Conservation (phyloP, 1,140 invertebrate species). For the Drosophila pectinifera region DNA sequence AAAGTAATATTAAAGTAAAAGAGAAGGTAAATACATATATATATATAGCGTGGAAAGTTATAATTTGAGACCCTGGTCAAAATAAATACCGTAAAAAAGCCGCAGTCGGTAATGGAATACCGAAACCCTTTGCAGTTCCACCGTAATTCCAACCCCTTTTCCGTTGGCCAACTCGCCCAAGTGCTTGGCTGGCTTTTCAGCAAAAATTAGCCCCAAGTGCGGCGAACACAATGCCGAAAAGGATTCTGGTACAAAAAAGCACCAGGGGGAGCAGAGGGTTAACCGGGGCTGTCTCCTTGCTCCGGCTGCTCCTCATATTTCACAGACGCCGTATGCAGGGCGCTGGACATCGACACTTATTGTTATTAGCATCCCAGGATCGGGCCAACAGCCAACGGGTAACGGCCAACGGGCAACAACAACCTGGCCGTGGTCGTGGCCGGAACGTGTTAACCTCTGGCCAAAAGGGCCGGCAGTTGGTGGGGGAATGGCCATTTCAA, state of each 20-base stretch:
- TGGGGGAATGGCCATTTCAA: slow-evolving; percentile 65
- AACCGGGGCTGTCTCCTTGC: slow-evolving; percentile 30
- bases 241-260: background rate
- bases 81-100: background rate
- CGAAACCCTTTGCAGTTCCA: slow-evolving; percentile 25
- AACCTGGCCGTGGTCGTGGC: slow-evolving; percentile 28
- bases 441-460: slow-evolving; percentile 76
- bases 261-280: slow-evolving; percentile 29
- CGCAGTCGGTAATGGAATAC: slow-evolving; percentile 26
- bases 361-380: slow-evolving; percentile 76
- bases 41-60: slow-evolving; percentile 4
- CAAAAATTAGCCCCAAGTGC: slow-evolving; percentile 48
- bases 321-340: slow-evolving; percentile 59
- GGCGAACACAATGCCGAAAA: slow-evolving; percentile 26
- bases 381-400: slow-evolving; percentile 21
- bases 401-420: too few species aligned
- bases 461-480: background rate
- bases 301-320: slow-evolving; percentile 69
- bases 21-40: background rate
- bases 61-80: slow-evolving; percentile 2
- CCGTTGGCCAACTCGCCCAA: too few species aligned
- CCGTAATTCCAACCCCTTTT: slow-evolving; percentile 6
- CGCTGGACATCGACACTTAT: slow-evolving; percentile 75
- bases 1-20: too few species aligned
- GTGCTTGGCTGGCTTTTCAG: slow-evolving; percentile 32